Percentiles rank a stretch among this genome's conserved stretches.
Conservation (phyloP, 2,113 vertebrate genomes). For the Sorex fumeus region DNA sequence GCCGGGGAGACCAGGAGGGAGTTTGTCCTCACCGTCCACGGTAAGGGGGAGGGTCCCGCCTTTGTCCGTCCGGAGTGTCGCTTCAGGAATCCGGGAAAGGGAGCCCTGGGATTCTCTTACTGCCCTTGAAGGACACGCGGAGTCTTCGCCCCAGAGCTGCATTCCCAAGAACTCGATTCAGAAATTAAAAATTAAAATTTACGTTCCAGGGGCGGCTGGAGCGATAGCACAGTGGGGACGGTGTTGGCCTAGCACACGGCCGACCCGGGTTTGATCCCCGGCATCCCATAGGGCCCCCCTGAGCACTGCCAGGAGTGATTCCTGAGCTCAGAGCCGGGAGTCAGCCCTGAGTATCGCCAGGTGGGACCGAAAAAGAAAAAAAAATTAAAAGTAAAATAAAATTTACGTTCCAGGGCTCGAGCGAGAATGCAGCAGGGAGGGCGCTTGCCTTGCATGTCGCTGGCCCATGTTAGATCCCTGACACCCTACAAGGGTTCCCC, state of each 20-base stretch:
- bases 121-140: conserved; percentile 7
- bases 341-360: too few relatives aligned
- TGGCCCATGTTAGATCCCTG: neutral
- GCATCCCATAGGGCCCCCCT: too few relatives aligned
- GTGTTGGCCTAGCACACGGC: neutral
- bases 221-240: too few relatives aligned
- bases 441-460: neutral
- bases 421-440: too few relatives aligned
- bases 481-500: too few relatives aligned
- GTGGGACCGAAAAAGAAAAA: too few relatives aligned
- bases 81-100: neutral
- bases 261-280: neutral
- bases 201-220: too few relatives aligned
- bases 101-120: conserved; percentile 7
- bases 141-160: neutral
- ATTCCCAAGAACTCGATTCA: conserved; percentile 40
- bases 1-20: conserved; percentile 93
- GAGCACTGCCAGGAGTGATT: too few relatives aligned
- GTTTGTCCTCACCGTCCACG: conserved; percentile 94
- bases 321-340: too few relatives aligned
- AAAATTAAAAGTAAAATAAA: neutral
- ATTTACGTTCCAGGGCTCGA: too few relatives aligned
- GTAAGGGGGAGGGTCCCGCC: conserved; percentile 87
- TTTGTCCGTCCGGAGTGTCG: too few relatives aligned
- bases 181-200: neutral